Conservation (phyloP, 1,140 invertebrate species). For the Cydia strobilella region DNA sequence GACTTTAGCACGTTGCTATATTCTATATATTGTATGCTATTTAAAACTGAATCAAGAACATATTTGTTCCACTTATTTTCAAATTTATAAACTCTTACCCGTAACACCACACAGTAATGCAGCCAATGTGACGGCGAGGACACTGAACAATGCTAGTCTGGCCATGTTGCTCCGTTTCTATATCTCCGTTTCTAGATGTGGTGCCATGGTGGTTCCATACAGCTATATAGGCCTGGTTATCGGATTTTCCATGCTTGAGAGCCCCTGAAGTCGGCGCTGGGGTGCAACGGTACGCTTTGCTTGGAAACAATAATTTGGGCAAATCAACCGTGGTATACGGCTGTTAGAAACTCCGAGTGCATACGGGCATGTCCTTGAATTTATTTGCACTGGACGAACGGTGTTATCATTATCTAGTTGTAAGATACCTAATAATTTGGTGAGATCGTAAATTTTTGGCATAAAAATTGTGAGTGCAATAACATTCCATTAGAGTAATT, state of each 20-base stretch:
- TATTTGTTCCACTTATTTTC: no score
- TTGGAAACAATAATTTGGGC: not conserved
- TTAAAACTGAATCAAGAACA: no score
- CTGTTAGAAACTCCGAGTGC: not conserved
- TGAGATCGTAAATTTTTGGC: no score
- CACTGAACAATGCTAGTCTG: conserved; percentile 2
- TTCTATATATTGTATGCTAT: no score
- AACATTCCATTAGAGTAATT: no score
- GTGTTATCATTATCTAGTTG: not conserved
- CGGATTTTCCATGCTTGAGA: not conserved
- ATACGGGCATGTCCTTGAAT: not conserved
- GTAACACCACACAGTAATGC: not conserved
- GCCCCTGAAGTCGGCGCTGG: not conserved
- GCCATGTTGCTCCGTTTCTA: not conserved
- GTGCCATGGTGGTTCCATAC: not conserved
- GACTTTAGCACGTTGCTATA: no score
- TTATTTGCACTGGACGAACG: not conserved
- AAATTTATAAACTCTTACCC: not conserved
- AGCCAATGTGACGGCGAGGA: conserved; percentile 3
- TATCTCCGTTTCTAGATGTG: not conserved
- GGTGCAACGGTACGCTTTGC: conserved; percentile 10
- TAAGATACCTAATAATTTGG: no score
- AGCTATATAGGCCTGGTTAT: conserved; percentile 1
- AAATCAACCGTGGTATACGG: not conserved
- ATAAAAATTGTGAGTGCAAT: no score